Evolutionary conservation across 2,797 vertebrate species (phyloP), one percentile per base, ranked within the genome.

Genomic region (Discoglossus pictus): DNA sequence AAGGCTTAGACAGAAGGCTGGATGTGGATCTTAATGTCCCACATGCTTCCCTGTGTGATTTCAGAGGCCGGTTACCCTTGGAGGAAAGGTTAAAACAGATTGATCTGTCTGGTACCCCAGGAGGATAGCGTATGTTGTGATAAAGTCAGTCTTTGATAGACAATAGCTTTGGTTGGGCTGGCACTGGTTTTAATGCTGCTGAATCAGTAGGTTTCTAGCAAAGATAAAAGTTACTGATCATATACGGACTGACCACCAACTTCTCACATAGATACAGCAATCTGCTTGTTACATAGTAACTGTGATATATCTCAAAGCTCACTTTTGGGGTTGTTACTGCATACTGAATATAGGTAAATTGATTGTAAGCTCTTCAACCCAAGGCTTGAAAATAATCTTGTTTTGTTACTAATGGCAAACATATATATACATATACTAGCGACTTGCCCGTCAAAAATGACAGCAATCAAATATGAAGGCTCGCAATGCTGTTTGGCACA

Each of bases 61-160:
- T 84, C 76, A 69, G 80, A 82, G 78, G 76, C 75, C 77, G 78
- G 74, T 84, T 85, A 80, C 78, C 78, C 76, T 81, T 84, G 80
- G 73, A 80, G 66, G 43, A 78, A 78, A 74, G 55, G 74, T 84
- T 78, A 73, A 76, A 77, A 71, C 65, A 75, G 79, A 84, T 84
- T 84, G 83, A 80, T 82, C 84, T 86, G 75, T 84, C 78, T 78
- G 76, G 78, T 81, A 82, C 64, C 76, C 74, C 75, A 78, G 21
- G 74, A 78, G 76, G 73, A 65, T 73, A 55, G 71, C 74, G 62
- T 75, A 61, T 79, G 68, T 67, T 84, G 27, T 61, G 39, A 36
- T 36, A 61, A 52, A 68, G 44, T 36, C 24, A 53, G 38, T 25
- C 56, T 36, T 46, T 53, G 47, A 61, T 38, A 44, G 47, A 68